Evolutionary conservation across 2,113 vertebrate genomes (phyloP).

Genomic region (Misgurnus mizolepis): DNA sequence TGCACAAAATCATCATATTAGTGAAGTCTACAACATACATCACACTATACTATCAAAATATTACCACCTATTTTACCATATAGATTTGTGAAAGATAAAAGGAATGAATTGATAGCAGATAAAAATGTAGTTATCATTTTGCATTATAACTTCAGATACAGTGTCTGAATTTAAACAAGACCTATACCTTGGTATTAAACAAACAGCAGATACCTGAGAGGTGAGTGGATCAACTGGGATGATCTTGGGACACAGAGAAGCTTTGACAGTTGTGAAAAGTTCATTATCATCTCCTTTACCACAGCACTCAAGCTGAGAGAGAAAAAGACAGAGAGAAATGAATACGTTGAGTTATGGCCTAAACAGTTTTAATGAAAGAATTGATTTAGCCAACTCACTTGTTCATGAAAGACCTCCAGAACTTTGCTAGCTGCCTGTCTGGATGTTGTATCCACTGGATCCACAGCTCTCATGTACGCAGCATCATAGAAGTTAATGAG

Average conservation of each 20-base stretch:
- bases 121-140: no score
- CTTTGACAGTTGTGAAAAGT: conserved; percentile 20
- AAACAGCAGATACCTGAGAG: conserved; percentile 33
- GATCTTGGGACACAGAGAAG: conserved; percentile 25
- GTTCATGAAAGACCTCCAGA: conserved; percentile 87
- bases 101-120: no score
- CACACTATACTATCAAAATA: not conserved
- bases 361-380: not conserved
- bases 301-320: conserved; percentile 86
- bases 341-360: not conserved
- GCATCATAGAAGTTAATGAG: conserved; percentile 88
- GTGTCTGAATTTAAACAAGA: no score
- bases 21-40: not conserved
- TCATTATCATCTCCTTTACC: conserved; percentile 67
- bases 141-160: no score
- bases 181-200: no score
- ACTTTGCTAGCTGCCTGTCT: conserved; percentile 68
- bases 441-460: not conserved
- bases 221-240: not conserved
- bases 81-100: no score
- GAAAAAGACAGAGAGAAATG: not conserved
- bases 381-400: conserved; percentile 63
- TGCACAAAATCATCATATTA: not conserved
- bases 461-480: conserved; percentile 70
- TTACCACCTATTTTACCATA: no score